phyloP scores from a whole-genome alignment of 53 echinoderm and acorn worm genomes.

The Mesocentrotus franciscanus region DNA sequence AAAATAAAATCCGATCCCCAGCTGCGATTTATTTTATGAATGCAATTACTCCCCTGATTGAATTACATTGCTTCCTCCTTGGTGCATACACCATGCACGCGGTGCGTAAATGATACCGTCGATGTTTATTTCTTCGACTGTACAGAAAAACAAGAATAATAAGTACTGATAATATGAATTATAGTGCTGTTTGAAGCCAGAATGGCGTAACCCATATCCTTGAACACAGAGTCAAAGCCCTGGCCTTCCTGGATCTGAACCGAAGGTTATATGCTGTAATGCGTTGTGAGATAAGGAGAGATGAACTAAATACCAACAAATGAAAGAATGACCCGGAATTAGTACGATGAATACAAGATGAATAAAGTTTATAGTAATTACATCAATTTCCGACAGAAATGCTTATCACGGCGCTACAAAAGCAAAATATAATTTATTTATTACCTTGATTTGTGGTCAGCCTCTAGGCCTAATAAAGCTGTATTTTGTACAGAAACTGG shows the following conservation, averaged over 20 bases:
- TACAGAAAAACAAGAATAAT: neutral
- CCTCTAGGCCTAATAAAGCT: no score
- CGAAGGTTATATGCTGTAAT: neutral
- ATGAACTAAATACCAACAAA: neutral
- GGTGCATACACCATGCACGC: neutral
- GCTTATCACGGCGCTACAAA: neutral
- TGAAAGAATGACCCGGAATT: neutral
- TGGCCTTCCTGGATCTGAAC: no score
- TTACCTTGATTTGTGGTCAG: neutral
- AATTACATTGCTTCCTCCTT: conserved; percentile 31
- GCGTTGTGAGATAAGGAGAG: neutral
- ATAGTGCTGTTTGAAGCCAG: neutral
- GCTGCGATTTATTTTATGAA: conserved; percentile 37
- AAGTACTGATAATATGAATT: neutral
- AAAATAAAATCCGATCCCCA: conserved; percentile 17
- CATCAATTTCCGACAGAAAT: neutral
- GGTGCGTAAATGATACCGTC: neutral
- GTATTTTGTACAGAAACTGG: no score
- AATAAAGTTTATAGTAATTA: no score
- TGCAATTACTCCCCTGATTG: conserved; percentile 7
- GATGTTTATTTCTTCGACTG: neutral
- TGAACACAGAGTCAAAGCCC: no score
- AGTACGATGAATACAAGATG: neutral
- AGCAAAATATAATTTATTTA: neutral
- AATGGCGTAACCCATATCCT: no score